Evolutionary conservation across 1,140 invertebrate genomes (phyloP).

Genomic region (Drusus annulatus): DNA sequence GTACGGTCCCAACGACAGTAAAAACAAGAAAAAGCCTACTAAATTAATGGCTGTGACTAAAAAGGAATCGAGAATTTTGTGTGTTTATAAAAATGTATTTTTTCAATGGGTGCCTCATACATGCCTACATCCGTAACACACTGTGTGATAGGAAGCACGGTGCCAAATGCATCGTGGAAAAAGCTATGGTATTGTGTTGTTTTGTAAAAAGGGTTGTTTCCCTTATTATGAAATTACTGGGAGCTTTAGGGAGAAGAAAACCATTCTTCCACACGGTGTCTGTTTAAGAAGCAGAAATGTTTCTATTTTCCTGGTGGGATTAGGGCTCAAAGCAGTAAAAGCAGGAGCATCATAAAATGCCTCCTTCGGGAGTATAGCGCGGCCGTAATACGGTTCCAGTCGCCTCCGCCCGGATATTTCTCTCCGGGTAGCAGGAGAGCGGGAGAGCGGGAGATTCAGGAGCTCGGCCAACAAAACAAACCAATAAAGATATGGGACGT

Average conservation of each 20-base stretch:
- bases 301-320: neutral
- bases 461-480: conserved; percentile 1
- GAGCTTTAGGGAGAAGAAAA: neutral
- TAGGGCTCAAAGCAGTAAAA: conserved; percentile 26
- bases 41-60: neutral
- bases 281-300: neutral
- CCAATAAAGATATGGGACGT: conserved; percentile 22
- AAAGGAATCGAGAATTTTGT: neutral
- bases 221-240: neutral
- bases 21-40: neutral
- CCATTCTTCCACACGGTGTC: neutral
- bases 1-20: neutral
- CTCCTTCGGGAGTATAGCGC: conserved; percentile 32
- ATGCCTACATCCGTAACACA: neutral
- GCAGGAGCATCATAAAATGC: conserved; percentile 16
- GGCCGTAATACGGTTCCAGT: neutral
- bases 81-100: neutral
- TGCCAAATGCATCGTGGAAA: conserved; percentile 1
- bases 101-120: neutral
- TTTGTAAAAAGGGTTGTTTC: neutral
- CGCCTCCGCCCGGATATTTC: conserved; percentile 17
- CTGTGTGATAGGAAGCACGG: neutral
- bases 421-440: conserved; percentile 3
- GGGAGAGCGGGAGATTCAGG: neutral
- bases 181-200: neutral